Percentiles rank a stretch among this genome's conserved stretches.
These are phyloP conservation scores for Thinocorus orbignyianus DNA, from an alignment of 2,113 vertebrate genomes.

Conservation along the genomic window DNA sequence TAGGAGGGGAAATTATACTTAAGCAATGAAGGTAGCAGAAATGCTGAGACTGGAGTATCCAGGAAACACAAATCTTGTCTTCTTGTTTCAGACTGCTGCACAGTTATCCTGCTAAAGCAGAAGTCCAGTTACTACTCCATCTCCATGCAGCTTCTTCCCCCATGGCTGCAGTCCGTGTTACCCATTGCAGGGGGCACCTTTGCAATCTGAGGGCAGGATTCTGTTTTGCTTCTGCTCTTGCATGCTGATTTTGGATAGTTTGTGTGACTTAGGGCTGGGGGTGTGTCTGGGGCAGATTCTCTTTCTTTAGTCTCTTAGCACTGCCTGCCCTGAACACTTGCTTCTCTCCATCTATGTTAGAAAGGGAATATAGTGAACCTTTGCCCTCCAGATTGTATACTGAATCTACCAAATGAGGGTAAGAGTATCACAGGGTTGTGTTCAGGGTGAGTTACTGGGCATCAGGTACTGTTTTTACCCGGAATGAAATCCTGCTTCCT, in stretches of 20 bases:
- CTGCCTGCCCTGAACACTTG: background rate
- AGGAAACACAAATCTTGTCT: slow-evolving; percentile 44
- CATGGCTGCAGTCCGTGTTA: background rate
- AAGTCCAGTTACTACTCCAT: background rate
- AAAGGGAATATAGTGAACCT: background rate
- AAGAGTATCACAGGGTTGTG: background rate
- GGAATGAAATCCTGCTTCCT: background rate
- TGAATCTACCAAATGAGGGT: background rate
- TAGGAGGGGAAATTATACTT: slow-evolving; percentile 32
- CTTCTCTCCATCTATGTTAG: background rate
- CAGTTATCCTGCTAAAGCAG: background rate
- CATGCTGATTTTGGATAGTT: background rate
- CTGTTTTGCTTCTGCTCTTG: background rate
- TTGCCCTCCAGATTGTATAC: background rate
- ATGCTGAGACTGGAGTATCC: slow-evolving; percentile 27
- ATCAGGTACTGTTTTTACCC: background rate
- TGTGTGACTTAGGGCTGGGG: background rate
- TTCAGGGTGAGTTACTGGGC: background rate
- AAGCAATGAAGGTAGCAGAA: slow-evolving; percentile 15
- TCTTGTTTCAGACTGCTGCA: background rate
- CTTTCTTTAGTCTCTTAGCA: background rate
- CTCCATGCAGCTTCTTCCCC: background rate
- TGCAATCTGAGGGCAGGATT: background rate
- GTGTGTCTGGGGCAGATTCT: background rate
- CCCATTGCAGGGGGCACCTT: background rate